Percentiles rank a stretch among this genome's conserved stretches.
phyloP scores from a whole-genome alignment of 2,888 invertebrate species.

The Hydrotaea cyrtoneurina region DNA sequence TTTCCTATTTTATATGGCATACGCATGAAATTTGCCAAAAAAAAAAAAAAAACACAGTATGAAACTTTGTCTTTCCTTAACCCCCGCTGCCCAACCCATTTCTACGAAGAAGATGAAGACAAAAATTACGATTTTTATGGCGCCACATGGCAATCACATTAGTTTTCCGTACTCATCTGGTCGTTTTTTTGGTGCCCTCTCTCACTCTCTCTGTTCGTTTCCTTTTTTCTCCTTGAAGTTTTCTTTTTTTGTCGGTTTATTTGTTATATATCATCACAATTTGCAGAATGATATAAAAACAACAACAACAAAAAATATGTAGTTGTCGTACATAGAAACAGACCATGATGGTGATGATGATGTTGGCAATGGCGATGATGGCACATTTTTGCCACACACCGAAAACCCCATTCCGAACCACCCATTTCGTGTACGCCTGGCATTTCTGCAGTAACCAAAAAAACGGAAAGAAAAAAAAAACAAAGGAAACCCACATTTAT shows the following conservation, averaged over 20 bases:
- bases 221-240: neutral
- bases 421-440: neutral
- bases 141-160: slow-evolving; percentile 75
- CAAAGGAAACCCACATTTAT: slow-evolving; percentile 58
- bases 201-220: slow-evolving; percentile 18
- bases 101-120: neutral
- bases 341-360: slow-evolving; percentile 2
- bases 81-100: neutral
- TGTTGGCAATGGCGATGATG: neutral
- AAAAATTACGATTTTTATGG: slow-evolving; percentile 63
- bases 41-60: slow-evolving; percentile 4
- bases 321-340: neutral
- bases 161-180: slow-evolving; percentile 60
- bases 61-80: slow-evolving; percentile 36
- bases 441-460: neutral
- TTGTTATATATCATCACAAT: slow-evolving; percentile 52
- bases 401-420: neutral
- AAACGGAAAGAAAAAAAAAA: slow-evolving; percentile 28
- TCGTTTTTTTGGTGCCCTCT: slow-evolving; percentile 27
- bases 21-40: neutral
- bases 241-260: neutral
- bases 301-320: too few species aligned
- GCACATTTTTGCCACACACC: neutral
- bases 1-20: slow-evolving; percentile 23
- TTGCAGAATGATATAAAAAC: slow-evolving; percentile 16